A percentile compares a stretch with the other conserved stretches of the same genome.
Evolutionary conservation across 35 echinoderm and acorn worm genomes (phyloP).

Genomic region (Heliocidaris erythrogramma): DNA sequence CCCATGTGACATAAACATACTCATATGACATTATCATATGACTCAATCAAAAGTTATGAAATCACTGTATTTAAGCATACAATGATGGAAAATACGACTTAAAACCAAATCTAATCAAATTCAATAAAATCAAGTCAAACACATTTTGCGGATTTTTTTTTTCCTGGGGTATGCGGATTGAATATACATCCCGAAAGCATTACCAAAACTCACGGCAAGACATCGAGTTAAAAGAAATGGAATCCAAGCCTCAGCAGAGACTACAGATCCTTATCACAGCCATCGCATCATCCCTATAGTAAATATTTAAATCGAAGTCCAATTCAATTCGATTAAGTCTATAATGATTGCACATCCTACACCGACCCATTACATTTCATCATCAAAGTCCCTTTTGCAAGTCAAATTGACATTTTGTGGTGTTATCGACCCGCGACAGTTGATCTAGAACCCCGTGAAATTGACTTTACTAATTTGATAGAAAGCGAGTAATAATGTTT

Average conservation of each 20-base stretch:
- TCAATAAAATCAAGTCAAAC: too few species aligned
- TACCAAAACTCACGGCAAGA: too few species aligned
- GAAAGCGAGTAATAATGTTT: neutral
- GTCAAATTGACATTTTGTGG: neutral
- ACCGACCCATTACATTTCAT: neutral
- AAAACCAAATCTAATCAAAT: too few species aligned
- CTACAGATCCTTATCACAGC: neutral
- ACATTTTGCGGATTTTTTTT: too few species aligned
- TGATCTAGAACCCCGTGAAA: neutral
- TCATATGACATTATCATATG: too few species aligned
- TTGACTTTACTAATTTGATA: constrained; percentile 1
- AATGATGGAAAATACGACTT: too few species aligned
- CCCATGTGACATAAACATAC: too few species aligned
- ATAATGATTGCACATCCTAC: neutral
- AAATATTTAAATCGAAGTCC: neutral
- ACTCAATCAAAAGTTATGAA: too few species aligned
- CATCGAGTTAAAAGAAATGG: too few species aligned
- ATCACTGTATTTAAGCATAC: too few species aligned
- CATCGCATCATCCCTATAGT: neutral
- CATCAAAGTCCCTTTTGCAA: neutral
- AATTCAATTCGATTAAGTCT: neutral
- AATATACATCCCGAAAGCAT: too few species aligned
- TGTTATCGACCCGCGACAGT: neutral
- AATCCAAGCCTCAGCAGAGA: neutral
- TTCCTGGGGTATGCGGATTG: too few species aligned